Conservation (phyloP, 2,113 vertebrate genomes). For the Syngnathus floridae region DNA sequence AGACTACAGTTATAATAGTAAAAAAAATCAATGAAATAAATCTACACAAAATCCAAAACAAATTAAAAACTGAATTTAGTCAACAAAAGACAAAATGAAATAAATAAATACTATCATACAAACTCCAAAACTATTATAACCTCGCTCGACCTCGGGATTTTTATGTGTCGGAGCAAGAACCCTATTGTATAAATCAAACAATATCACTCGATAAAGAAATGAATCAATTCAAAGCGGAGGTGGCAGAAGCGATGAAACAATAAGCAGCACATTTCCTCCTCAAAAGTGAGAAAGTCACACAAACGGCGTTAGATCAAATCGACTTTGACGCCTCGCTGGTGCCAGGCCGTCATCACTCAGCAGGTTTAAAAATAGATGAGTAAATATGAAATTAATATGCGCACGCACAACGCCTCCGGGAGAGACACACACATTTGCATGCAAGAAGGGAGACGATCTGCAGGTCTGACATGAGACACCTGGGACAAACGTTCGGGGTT, state of each 20-base stretch:
- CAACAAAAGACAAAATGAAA: no score
- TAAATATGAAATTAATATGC: constrained; percentile 71
- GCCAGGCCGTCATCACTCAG: constrained; percentile 30
- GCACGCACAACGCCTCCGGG: constrained; percentile 31
- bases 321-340: constrained; percentile 22
- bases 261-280: constrained; percentile 1
- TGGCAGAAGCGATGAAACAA: neutral
- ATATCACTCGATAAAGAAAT: neutral
- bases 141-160: neutral
- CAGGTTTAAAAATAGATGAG: constrained; percentile 65
- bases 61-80: no score
- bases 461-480: neutral
- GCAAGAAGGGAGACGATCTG: constrained; percentile 11
- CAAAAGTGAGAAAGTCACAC: constrained; percentile 3
- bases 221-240: neutral
- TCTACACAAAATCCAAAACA: no score
- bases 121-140: no score
- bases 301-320: neutral
- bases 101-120: no score
- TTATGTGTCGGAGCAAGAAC: neutral
- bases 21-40: no score
- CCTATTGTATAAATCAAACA: neutral
- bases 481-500: neutral
- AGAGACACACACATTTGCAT: constrained; percentile 54
- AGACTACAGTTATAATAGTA: no score